phyloP scores from a whole-genome alignment of 2,113 vertebrate species.

The Podarcis muralis region DNA sequence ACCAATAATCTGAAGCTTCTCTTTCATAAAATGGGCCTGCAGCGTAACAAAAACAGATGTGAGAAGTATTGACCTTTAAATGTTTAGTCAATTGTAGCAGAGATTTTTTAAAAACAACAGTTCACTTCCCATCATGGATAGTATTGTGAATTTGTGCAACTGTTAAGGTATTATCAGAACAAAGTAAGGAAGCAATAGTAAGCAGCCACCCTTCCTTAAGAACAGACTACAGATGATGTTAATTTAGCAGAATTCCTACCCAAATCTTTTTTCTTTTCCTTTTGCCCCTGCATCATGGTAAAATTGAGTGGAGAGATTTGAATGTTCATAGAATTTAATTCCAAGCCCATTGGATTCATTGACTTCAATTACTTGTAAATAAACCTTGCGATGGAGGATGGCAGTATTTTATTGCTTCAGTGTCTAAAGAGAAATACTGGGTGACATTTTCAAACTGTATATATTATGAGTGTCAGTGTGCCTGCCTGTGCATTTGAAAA shows the following conservation, averaged over 20 bases:
- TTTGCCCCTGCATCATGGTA: background rate
- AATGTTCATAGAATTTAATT: background rate
- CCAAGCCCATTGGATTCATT: background rate
- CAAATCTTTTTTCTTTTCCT: background rate
- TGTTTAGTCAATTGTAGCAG: conserved; percentile 24
- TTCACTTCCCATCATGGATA: background rate
- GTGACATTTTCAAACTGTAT: conserved; percentile 27
- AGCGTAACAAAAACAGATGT: conserved; percentile 4
- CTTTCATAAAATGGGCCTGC: background rate
- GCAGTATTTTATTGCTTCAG: conserved; percentile 27
- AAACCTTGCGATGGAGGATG: background rate
- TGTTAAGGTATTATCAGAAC: background rate
- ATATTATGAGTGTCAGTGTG: background rate
- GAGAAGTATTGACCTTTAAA: conserved; percentile 49
- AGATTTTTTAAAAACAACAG: conserved; percentile 31
- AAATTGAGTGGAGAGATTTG: conserved; percentile 5
- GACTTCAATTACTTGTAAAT: background rate
- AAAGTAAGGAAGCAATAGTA: background rate
- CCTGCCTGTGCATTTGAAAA: conserved; percentile 12
- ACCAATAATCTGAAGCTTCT: conserved; percentile 32
- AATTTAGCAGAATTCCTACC: background rate
- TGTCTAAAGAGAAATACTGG: conserved; percentile 5
- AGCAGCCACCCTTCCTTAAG: background rate
- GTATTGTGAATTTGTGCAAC: background rate
- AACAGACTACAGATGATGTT: background rate